Evolutionary conservation across 1,140 invertebrate genomes (phyloP).

Genomic region (Laupala kohalensis): DNA sequence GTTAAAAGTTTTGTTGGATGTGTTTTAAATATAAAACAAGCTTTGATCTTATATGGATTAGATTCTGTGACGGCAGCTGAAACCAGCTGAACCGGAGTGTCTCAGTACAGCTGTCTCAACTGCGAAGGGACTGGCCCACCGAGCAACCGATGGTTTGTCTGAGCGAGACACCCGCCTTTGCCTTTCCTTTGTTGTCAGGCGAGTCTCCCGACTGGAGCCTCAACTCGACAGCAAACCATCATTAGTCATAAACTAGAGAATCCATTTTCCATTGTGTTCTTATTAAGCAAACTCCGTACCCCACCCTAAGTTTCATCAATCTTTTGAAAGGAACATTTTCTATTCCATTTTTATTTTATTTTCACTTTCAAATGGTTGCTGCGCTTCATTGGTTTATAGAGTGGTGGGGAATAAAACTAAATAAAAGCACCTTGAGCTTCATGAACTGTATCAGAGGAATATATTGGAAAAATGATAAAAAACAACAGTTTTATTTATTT

Average conservation of each 20-base stretch:
- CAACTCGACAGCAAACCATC: slow-evolving; percentile 15
- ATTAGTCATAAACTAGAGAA: slow-evolving; percentile 19
- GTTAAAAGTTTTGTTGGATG: too few species aligned
- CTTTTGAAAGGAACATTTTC: slow-evolving; percentile 13
- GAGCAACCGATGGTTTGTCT: not conserved
- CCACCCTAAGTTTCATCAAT: slow-evolving; percentile 17
- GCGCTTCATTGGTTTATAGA: not conserved
- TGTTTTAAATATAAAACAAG: too few species aligned
- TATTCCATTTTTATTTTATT: not conserved
- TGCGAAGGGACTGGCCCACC: not conserved
- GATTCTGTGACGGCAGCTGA: not conserved
- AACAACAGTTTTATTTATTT: not conserved
- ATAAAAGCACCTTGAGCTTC: not conserved
- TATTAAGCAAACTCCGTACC: slow-evolving; percentile 17
- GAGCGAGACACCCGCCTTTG: not conserved
- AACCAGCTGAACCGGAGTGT: not conserved
- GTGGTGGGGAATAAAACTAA: not conserved
- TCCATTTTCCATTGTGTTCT: slow-evolving; percentile 21
- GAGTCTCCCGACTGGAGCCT: not conserved
- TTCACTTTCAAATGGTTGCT: not conserved
- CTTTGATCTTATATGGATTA: not conserved
- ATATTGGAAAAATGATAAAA: not conserved
- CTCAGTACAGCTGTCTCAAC: not conserved
- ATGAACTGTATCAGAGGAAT: too few species aligned
- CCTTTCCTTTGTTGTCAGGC: not conserved